Percentiles rank a stretch among this genome's conserved stretches.
These are phyloP conservation scores for Zelleria hepariella DNA, from an alignment of 2,888 invertebrate genomes.

Conservation along the genomic window DNA sequence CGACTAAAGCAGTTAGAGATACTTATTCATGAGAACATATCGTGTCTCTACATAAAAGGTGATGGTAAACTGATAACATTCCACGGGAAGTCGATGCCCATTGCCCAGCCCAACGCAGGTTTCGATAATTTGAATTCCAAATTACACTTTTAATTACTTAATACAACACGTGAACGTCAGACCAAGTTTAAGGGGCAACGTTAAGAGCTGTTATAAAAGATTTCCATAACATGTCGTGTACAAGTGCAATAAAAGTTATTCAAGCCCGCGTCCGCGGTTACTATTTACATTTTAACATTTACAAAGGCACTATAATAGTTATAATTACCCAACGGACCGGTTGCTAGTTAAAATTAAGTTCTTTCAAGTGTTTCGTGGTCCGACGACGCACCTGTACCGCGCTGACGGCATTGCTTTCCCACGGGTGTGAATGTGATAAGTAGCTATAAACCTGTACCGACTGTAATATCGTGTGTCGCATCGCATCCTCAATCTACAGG, in stretches of 20 bases:
- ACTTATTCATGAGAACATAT: not conserved
- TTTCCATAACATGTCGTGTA: conserved; percentile 30
- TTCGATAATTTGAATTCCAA: not conserved
- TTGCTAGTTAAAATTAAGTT: conserved; percentile 43
- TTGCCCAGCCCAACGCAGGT: not conserved
- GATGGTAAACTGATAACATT: not conserved
- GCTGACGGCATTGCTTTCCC: conserved; percentile 47
- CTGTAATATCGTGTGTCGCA: not conserved
- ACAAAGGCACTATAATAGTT: conserved; percentile 19
- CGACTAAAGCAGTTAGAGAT: not conserved
- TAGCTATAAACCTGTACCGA: conserved; percentile 1
- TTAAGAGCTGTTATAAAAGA: conserved; percentile 14
- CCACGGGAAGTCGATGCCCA: not conserved
- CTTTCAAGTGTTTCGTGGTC: conserved; percentile 18
- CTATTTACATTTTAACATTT: conserved; percentile 28
- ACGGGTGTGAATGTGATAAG: conserved; percentile 24
- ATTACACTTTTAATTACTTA: not conserved
- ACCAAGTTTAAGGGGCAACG: conserved; percentile 23
- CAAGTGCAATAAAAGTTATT: conserved; percentile 34
- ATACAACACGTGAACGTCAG: not conserved
- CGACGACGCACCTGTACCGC: conserved; percentile 11
- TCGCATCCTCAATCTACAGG: not conserved
- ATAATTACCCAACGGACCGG: conserved; percentile 40
- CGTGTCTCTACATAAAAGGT: not conserved
- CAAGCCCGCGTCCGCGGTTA: conserved; percentile 17